These are phyloP conservation scores for Rhorus exstirpatorius DNA, from an alignment of 2,888 invertebrate genomes.

Conservation along the genomic window DNA sequence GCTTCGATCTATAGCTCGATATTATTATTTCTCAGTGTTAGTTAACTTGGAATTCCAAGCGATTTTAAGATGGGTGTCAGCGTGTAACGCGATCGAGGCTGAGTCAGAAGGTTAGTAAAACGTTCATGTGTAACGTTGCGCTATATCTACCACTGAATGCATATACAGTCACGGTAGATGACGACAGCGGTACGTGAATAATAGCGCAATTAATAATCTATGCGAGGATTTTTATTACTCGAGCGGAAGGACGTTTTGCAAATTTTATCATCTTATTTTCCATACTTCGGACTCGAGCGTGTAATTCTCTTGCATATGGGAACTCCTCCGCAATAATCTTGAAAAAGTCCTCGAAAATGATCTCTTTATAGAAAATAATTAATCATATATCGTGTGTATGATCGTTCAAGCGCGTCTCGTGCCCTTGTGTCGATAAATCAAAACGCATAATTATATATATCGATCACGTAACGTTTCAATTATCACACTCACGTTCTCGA, in stretches of 20 bases:
- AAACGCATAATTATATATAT: constrained; percentile 40
- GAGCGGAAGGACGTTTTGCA: constrained; percentile 49
- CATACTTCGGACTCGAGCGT: constrained; percentile 14
- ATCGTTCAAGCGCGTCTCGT: constrained; percentile 38
- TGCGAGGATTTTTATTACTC: constrained; percentile 8
- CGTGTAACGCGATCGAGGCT: constrained; percentile 55
- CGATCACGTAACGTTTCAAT: constrained; percentile 31
- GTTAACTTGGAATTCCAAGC: constrained; percentile 18
- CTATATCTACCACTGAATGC: neutral
- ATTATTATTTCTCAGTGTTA: constrained; percentile 10
- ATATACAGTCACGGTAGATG: constrained; percentile 8
- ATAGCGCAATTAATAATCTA: constrained; percentile 45
- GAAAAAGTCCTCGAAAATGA: constrained; percentile 32
- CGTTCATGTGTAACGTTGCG: constrained; percentile 16
- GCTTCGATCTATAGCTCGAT: constrained; percentile 20
- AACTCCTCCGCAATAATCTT: constrained; percentile 16
- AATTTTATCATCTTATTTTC: constrained; percentile 1
- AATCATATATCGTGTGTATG: neutral
- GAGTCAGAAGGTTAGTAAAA: constrained; percentile 62
- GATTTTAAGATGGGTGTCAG: constrained; percentile 43
- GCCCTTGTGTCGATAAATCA: constrained; percentile 40
- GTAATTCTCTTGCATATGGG: constrained; percentile 10
- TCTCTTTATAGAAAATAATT: neutral
- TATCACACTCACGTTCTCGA: constrained; percentile 1
- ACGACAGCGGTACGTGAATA: constrained; percentile 32